These are phyloP conservation scores for Aelia acuminata DNA, from an alignment of 2,888 invertebrate genomes.

Conservation along the genomic window DNA sequence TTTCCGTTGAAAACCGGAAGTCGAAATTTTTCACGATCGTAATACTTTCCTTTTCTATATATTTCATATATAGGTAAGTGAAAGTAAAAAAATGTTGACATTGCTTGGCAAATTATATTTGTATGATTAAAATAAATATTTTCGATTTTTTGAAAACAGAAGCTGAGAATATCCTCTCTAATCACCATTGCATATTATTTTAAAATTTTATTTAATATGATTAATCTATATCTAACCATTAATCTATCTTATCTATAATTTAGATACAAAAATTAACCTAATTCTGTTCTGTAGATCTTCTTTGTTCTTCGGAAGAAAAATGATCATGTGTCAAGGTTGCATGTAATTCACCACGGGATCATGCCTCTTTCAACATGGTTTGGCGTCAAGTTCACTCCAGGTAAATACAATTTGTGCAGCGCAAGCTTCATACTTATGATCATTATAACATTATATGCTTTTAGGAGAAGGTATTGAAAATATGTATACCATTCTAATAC, in stretches of 20 bases:
- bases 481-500: too few species aligned
- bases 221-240: not conserved
- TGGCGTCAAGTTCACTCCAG: constrained; percentile 79
- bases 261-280: not conserved
- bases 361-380: constrained; percentile 98
- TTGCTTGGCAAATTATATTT: not conserved
- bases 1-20: too few species aligned
- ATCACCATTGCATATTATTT: too few species aligned
- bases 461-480: too few species aligned
- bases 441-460: not conserved
- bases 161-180: not conserved
- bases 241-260: not conserved
- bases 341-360: constrained; percentile 94
- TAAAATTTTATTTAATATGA: not conserved
- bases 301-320: constrained; percentile 95
- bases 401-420: constrained; percentile 61
- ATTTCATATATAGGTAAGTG: too few species aligned
- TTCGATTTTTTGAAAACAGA: too few species aligned
- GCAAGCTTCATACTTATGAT: not conserved
- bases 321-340: constrained; percentile 90
- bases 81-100: too few species aligned
- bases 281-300: constrained; percentile 73
- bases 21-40: too few species aligned
- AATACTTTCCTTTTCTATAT: too few species aligned
- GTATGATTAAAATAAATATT: too few species aligned